Evolutionary conservation across 1,140 invertebrate species (phyloP), one percentile per base, ranked within the genome.

Genomic region (Bombus confusus): DNA sequence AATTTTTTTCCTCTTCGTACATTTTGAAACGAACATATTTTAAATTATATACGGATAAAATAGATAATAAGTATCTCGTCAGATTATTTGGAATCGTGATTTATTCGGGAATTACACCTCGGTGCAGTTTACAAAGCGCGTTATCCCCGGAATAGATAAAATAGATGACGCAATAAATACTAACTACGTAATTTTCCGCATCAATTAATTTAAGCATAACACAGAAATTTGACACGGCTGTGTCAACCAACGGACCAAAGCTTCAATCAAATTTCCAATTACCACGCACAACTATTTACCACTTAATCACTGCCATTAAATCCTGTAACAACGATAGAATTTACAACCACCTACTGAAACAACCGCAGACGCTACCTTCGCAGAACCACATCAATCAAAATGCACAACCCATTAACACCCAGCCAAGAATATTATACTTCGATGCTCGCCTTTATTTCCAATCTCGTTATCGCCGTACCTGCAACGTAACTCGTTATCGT

Each of bases 381-480:
- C 31, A 47, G 59, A 72, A 72, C 69, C 69, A n/a, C 69, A 80
- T 59, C 47, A 80, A n/a, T 31, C 79, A 52, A 37, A 71, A 41
- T 41, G 47, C 13, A 52, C 68, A 15, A 39, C 37, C n/a, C 41
- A 52, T 80, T 22, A 59, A 72, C 52, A n/a, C 52, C 52, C 8
- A 41, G 22, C 47, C 34, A 18, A 47, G 57, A 52, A 71, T 3
- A 47, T 22, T n/a, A 71, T 3, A 47, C 22, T n/a, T 34, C n/a
- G 15, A n/a, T 41, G 28, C 15, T 6, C 68, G 4, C 12, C 12
- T 52, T 18, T 71, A 25, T 25, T 37, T 41, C 47, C 39, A 39
- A 72, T 59, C n/a, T 52, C 68, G 37, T 57, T n/a, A 41, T 15
- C 34, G 10, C 10, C 3, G 31, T 22, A 41, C 12, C 22, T n/a